Base-by-base conservation (phyloP, 2,113 vertebrate species). In the Silurus asotus region DNA sequence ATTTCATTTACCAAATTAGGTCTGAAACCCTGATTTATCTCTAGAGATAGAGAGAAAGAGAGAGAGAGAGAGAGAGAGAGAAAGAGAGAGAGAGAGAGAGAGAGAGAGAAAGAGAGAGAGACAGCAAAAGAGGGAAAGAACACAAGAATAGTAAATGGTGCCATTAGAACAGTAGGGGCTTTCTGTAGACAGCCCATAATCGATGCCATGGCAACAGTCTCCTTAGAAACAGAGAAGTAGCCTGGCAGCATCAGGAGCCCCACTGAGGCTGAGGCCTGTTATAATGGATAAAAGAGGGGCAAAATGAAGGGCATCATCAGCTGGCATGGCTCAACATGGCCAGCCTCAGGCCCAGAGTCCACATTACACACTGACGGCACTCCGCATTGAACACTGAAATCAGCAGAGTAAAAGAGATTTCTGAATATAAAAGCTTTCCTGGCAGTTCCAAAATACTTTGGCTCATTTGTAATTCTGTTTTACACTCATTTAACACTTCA, bases 401-500 rank as follows among this genome's bases (percentile, higher is more conserved):
- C 77, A 69, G 25, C 19, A 80, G 61, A 11, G 10, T 48, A 28
- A 80, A 80, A 80, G 76, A 82, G 74, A 78, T 58, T 56, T 72
- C 56, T 64, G 67, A 74, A 84, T 62, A 74, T 48, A 67, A 62
- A 55, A 14, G 82, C 61, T 67, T 72, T 81, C 53, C 74, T 48
- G 69, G 69, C 74, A 86, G 58, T 75, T 62, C 65, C 48, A 59
- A 61, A 62, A 84, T n/a, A 70, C 69, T 64, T 74, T 74, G 56
- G 76, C 67, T 64, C 65, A 87, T 90, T 87, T 87, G 37, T 53
- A 69, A 87, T 86, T 87, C 93, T 92, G 93, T 95, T 93, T 94
- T 94, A 81, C 76, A 94, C 93, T 93, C 94, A 94, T 93, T 95
- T 94, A 94, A 95, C 95, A 94, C 77, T 81, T 85, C 70, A 67